phyloP scores from a whole-genome alignment of 2,888 invertebrate genomes.

The Hyposoter dolosus region DNA sequence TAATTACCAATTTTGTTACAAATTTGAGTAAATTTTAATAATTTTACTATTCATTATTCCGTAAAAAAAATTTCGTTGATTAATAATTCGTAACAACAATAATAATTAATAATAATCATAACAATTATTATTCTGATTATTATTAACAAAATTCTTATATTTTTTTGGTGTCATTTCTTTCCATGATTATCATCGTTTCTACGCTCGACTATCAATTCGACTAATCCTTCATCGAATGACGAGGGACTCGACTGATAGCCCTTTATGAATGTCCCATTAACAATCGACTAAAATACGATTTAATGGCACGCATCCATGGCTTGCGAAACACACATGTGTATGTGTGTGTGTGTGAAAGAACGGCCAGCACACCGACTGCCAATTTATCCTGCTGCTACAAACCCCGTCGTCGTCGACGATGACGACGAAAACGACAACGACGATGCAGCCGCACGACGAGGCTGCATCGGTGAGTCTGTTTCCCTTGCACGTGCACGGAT shows the following conservation, averaged over 20 bases:
- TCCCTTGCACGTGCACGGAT: conserved; percentile 33
- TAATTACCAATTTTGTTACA: too few relatives aligned
- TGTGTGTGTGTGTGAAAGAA: neutral
- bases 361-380: conserved; percentile 21
- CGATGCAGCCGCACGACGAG: conserved; percentile 22
- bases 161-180: neutral
- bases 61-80: too few relatives aligned
- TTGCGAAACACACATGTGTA: neutral
- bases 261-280: neutral
- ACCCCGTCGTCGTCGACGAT: conserved; percentile 22
- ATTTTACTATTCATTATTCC: too few relatives aligned
- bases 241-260: neutral
- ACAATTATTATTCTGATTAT: neutral
- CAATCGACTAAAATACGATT: conserved; percentile 1
- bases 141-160: neutral
- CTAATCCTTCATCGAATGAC: neutral
- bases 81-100: too few relatives aligned
- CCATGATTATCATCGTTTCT: neutral
- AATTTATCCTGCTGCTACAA: conserved; percentile 1
- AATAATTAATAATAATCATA: too few relatives aligned
- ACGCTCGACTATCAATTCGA: neutral
- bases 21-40: too few relatives aligned
- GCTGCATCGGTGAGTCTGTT: conserved; percentile 43
- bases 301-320: conserved; percentile 2
- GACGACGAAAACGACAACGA: conserved; percentile 30